Evolutionary conservation across 2,888 invertebrate species (phyloP).

Genomic region (Drosophila pseudotalamancana): DNA sequence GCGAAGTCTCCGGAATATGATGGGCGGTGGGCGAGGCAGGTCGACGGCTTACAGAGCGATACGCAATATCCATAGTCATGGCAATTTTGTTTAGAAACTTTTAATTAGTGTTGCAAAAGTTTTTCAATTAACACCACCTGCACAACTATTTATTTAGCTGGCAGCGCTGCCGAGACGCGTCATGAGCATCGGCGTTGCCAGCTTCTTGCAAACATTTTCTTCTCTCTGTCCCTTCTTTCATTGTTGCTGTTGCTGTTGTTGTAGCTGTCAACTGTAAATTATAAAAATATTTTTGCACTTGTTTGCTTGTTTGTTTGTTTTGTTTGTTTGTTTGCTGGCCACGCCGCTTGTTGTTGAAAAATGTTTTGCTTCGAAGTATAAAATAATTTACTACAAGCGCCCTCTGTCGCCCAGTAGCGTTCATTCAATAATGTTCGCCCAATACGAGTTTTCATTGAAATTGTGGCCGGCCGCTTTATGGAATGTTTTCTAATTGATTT

Average conservation of each 20-base stretch:
- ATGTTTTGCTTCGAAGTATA: conserved; percentile 34
- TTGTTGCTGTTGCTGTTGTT: conserved; percentile 37
- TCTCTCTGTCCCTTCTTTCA: conserved; percentile 3
- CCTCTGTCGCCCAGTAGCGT: conserved; percentile 24
- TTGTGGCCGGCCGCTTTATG: conserved; percentile 66
- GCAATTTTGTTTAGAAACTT: conserved; percentile 81
- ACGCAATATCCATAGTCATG: conserved; percentile 61
- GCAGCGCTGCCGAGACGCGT: conserved; percentile 32
- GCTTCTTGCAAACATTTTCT: conserved; percentile 64
- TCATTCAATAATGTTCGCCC: conserved; percentile 38
- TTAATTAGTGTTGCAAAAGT: conserved; percentile 83
- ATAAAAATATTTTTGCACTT: conserved; percentile 69
- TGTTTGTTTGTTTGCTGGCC: conserved; percentile 21
- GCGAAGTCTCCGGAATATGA: conserved; percentile 4
- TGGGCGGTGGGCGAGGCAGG: neutral
- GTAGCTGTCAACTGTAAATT: conserved; percentile 78
- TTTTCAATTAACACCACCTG: conserved; percentile 83
- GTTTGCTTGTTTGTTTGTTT: conserved; percentile 9
- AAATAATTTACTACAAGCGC: conserved; percentile 57
- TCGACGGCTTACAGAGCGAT: conserved; percentile 6
- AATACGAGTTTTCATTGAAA: conserved; percentile 21
- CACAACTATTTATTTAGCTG: conserved; percentile 82
- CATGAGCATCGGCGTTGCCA: conserved; percentile 21
- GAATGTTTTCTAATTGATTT: conserved; percentile 71
- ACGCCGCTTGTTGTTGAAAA: conserved; percentile 36